Evolutionary conservation across 2,797 vertebrate genomes (phyloP).

Genomic region (Gymnoscopelus braueri): DNA sequence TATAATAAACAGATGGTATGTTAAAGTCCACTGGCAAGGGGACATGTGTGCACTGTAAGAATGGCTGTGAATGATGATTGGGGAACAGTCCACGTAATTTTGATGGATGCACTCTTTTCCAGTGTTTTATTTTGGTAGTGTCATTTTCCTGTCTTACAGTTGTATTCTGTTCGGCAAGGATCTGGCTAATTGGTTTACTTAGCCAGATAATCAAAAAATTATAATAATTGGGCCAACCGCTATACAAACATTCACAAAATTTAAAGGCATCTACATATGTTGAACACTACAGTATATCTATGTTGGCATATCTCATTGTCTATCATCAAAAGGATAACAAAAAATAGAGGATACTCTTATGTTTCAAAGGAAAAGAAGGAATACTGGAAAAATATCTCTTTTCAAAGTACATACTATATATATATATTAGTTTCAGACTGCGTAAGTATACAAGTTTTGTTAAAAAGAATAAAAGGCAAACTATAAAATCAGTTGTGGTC

Average conservation of each 20-base stretch:
- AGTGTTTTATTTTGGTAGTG: slow-evolving; percentile 52
- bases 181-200: slow-evolving; percentile 48
- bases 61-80: slow-evolving; percentile 40
- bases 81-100: slow-evolving; percentile 42
- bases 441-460: slow-evolving; percentile 63
- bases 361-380: slow-evolving; percentile 60
- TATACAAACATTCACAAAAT: slow-evolving; percentile 72
- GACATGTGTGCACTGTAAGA: slow-evolving; percentile 40
- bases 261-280: slow-evolving; percentile 68
- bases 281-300: slow-evolving; percentile 60
- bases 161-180: slow-evolving; percentile 57
- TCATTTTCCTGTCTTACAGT: slow-evolving; percentile 53
- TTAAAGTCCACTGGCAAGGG: slow-evolving; percentile 53
- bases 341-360: slow-evolving; percentile 60
- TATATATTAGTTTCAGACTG: slow-evolving; percentile 75
- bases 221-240: slow-evolving; percentile 33
- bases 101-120: slow-evolving; percentile 53
- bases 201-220: slow-evolving; percentile 40
- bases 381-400: slow-evolving; percentile 70
- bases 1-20: slow-evolving; percentile 44
- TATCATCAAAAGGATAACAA: slow-evolving; percentile 52
- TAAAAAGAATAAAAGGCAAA: slow-evolving; percentile 62
- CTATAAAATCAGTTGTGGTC: slow-evolving; percentile 53
- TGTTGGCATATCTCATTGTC: slow-evolving; percentile 63
- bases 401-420: slow-evolving; percentile 58